Base-by-base conservation (phyloP, 2,888 invertebrate genomes). In the Thereva unica region DNA sequence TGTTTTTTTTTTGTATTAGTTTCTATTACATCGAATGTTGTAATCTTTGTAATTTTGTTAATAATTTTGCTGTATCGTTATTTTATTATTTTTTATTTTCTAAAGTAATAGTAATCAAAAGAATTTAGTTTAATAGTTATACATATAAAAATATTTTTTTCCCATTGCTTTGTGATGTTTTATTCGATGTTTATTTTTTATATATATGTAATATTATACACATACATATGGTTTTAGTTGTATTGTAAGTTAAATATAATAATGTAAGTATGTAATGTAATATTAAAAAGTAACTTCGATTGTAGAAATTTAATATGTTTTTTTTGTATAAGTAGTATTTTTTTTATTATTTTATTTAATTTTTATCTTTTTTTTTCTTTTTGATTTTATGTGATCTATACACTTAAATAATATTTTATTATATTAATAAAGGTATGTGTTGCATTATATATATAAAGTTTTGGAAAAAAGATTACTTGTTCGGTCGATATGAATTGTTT, bases 81-180 rank as follows among this genome's bases (percentile, higher is more conserved):
- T 23, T 23, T 23, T 23, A 23, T 23, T 23, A n/a, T 23, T 23
- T 23, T 23, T 23, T 23, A 23, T 23, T 23, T 23, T 23, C 23
- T 23, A 23, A 23, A 23, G 2, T 23, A 23, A 23, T 23, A 23
- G 23, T 23, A 23, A 23, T 23, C 23, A 23, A 23, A 23, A 23
- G 23, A 23, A 23, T 23, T 23, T 23, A 23, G 23, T 23, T n/a
- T 23, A 23, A 23, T 23, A 23, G 23, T 23, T 23, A 23, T 23
- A 23, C 2, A 23, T 23, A 23, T 23, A 61, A 9, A 35, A 40
- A 50, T 40, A 50, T 61, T 61, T n/a, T 61, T 61, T 61, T 50
- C 50, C 50, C 50, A 50, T 50, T 61, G 50, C 53, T 61, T 61
- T 61, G 61, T 61, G 61, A 61, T 61, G 61, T 61, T 59, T 59